These are phyloP conservation scores for Ochotona princeps DNA, from an alignment of 2,113 vertebrate species.

Conservation along the genomic window DNA sequence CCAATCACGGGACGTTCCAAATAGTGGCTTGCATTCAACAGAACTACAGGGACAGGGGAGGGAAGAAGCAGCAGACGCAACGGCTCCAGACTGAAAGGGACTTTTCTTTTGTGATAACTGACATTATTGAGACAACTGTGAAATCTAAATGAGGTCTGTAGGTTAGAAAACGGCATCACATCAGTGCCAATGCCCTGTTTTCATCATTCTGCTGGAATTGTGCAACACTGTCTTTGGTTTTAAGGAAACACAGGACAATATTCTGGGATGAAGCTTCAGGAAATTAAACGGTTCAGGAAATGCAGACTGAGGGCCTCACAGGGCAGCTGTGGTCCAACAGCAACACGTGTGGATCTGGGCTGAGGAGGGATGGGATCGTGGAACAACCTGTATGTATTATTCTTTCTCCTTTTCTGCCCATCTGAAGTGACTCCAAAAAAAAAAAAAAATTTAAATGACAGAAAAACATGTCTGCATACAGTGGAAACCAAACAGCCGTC, in stretches of 20 bases:
- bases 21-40: background rate
- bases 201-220: background rate
- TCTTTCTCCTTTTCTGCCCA: background rate
- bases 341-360: background rate
- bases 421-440: background rate
- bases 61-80: background rate
- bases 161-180: background rate
- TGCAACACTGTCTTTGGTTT: background rate
- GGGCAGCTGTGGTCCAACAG: background rate
- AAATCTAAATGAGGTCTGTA: background rate
- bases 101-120: background rate
- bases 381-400: background rate
- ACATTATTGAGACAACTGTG: background rate
- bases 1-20: background rate
- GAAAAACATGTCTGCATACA: slow-evolving; percentile 4
- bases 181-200: background rate
- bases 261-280: background rate
- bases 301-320: background rate
- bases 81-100: background rate
- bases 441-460: background rate
- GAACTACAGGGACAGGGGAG: background rate
- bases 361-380: background rate
- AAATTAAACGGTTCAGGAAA: background rate
- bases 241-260: background rate
- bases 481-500: background rate